Conservation (phyloP, 1,140 invertebrate species). For the Sarcophaga peregrina region DNA sequence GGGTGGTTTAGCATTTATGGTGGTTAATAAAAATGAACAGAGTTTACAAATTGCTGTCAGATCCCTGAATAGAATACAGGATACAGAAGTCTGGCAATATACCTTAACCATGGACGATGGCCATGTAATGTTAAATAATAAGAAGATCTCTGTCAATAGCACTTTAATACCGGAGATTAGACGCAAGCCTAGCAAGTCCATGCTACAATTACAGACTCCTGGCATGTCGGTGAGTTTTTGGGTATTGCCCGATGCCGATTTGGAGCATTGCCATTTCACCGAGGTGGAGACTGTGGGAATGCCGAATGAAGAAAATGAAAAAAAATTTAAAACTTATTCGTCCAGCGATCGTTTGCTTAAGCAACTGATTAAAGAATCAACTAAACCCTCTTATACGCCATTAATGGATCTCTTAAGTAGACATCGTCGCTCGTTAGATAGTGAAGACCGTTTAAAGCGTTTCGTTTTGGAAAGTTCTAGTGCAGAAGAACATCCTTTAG, state of each 20-base stretch:
- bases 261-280: conserved; percentile 62
- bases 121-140: conserved; percentile 53
- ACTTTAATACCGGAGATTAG: conserved; percentile 55
- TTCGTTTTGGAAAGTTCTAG: conserved; percentile 51
- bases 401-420: conserved; percentile 51
- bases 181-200: conserved; percentile 49
- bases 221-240: conserved; percentile 62
- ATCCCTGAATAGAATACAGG: conserved; percentile 51
- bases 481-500: not conserved
- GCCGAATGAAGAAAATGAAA: not conserved
- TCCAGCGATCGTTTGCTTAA: conserved; percentile 59
- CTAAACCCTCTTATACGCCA: conserved; percentile 49
- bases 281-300: conserved; percentile 53
- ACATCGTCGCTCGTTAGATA: conserved; percentile 10
- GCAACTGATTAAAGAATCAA: conserved; percentile 60
- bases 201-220: conserved; percentile 56
- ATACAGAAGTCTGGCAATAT: conserved; percentile 61
- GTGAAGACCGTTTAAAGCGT: conserved; percentile 46
- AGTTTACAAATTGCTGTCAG: conserved; percentile 54
- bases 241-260: conserved; percentile 58
- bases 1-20: conserved; percentile 61
- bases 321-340: conserved; percentile 48
- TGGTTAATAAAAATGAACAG: conserved; percentile 59
- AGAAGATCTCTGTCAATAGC: conserved; percentile 52
- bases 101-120: conserved; percentile 53